Evolutionary conservation across 2,113 vertebrate species (phyloP), one percentile per base, ranked within the genome.

Genomic region (Astur gentilis): DNA sequence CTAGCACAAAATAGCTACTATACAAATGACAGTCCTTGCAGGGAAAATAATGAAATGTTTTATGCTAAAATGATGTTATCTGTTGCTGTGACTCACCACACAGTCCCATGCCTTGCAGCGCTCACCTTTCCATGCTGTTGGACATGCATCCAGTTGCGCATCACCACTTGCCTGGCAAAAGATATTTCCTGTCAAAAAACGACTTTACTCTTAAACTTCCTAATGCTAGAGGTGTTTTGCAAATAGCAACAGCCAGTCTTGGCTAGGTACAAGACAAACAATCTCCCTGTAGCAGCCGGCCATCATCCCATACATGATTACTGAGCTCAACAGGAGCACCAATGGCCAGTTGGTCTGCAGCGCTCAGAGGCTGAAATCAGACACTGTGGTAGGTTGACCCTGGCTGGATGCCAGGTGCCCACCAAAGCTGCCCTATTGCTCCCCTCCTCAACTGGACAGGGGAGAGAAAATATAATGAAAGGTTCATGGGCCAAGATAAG

Each of bases 51-150:
- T n/a, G 6, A 81, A 94, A 77, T 20, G 29, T 45, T 80, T 57
- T 29, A 34, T 27, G 19, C 34, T 72, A 61, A 76, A 95, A 47
- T 34, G n/a, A 36, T 13, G 27, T 9, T 71, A 13, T 26, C 9
- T 79, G 5, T 78, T 42, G 32, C 36, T 67, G 57, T 87, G 81
- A 89, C 94, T 94, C 71, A 95, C 93, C 92, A 49, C 83, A 55
- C 32, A 69, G 45, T 42, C 75, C 80, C 40, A 65, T 36, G 79
- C 54, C 31, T 57, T 45, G 42, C 13, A 3, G 26, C 55, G 49
- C n/a, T 42, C 1, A 14, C 26, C 45, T 49, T 57, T 69, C 87
- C 60, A 25, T 36, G 16, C 54, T 38, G 21, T 66, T 26, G 22
- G 75, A 78, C 16, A 6, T 31, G 16, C 40, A 73, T 47, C 88